Base-by-base conservation (phyloP, 2,113 vertebrate genomes). In the Nerophis lumbriciformis region DNA sequence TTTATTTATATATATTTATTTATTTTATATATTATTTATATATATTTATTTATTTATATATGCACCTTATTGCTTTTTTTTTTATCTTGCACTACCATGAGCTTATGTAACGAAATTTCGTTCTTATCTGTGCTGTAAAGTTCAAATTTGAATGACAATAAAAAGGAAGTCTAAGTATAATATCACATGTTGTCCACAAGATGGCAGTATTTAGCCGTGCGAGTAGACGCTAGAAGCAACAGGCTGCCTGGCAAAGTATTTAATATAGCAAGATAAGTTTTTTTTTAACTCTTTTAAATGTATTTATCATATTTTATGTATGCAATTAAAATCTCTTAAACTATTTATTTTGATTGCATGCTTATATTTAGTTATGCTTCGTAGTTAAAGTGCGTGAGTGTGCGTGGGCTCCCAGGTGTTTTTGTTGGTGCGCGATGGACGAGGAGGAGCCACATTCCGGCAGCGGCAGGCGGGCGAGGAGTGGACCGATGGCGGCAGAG, bases 391-490 rank as follows among this genome's bases (percentile, higher is more conserved):
- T 70, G 5, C 55, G 28, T 39, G 77, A 61, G 65, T 55, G 64
- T 64, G 21, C 16, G 6, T 3, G 60, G 42, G 12, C 42, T 12
- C 12, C 42, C 42, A 45, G 42, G 10, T 45, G 42, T 11, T 45
- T 19, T 38, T 16, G 6, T 69, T 12, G 4, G 45, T 57, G 42
- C 21, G 39, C 60, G 48, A 87, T 87, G 87, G 87, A 88, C 13
- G 83, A 91, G 53, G 87, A 88, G 68, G 88, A 90, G 69, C 77
- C 69, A 81, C 66, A 78, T 72, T 80, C 71, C 85, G 65, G 51
- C 70, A 68, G 53, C 66, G 61, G 28, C 54, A 44, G 42, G 55
- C 55, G 11, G 16, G 63, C 72, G 66, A 73, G 72, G 75, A 76
- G 28, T 28, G 28, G 1, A 28, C 28, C 69, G 83, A 82, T 69